Evolutionary conservation across 2,797 vertebrate species (phyloP), one percentile per base, ranked within the genome.

Genomic region (Menidia menidia): DNA sequence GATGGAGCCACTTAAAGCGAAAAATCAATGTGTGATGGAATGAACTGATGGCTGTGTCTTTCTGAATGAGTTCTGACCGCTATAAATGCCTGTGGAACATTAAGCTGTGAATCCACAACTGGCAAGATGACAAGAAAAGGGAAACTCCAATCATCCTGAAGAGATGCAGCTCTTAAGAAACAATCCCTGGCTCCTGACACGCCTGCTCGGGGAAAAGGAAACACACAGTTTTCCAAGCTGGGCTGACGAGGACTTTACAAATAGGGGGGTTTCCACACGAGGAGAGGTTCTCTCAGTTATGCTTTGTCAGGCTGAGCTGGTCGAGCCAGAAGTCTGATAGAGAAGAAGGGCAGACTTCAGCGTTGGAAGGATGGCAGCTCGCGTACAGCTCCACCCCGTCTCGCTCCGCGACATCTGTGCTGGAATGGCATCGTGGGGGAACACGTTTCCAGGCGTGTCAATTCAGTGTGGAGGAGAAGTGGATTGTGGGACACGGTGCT

Each of bases 1-100:
- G 64, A 73, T 52, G 73, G 53, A 79, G 62, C 57, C 79, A 79
- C 62, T 74, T 47, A 3, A 59, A 15, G 47, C 43, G 31, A 59
- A 2, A 18, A n/a, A 18, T 2, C 0, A 2, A 35, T 45, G 55
- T 18, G 72, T 48, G 67, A 65, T 43, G 63, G 68, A 81, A 83
- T 33, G 44, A 8, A 56, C 35, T 61, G 60, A 64, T 48, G 52
- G 54, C 39, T 70, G 48, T 35, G 43, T 30, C 48, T 42, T 50
- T 69, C 52, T 71, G 18, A 61, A 60, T 12, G 61, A 30, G 31
- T 15, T 61, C 45, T 69, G 51, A n/a, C 7, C 41, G 50, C 45
- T 52, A 44, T 41, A 33, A 50, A 11, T 11, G 14, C 35, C 55
- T 25, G 14, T n/a, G 60, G 12, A 41, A 55, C 25, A 64, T 10